Base-by-base conservation (phyloP, 2,113 vertebrate genomes). In the Addax nasomaculatus region DNA sequence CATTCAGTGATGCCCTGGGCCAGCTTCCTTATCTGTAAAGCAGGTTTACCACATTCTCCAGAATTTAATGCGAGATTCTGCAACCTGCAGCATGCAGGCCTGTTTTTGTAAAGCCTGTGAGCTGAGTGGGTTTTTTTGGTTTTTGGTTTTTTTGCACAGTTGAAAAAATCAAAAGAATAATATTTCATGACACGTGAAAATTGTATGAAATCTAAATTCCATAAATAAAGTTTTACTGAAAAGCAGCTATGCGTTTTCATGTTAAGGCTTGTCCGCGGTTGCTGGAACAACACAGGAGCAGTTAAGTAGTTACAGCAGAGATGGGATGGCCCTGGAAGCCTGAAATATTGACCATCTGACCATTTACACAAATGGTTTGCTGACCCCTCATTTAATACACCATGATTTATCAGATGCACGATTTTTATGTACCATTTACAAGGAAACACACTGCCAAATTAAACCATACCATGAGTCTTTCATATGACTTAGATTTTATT, bases 141-240 rank as follows among this genome's bases (percentile, higher is more conserved):
- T 30, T 45, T 33, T 10, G 39, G 17, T 15, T 47, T 85, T 85
- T 92, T 80, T 53, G 51, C 76, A 58, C 0, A 17, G 19, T 57
- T 89, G 60, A 47, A 43, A 70, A 92, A 39, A 53, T 36, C 58
- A 21, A 45, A 78, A 78, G 25, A 95, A 76, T 93, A 81, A 64
- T 58, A 90, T 81, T 89, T 94, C 53, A 81, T 67, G 58, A 39
- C 49, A 45, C 10, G 0, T 92, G 85, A 62, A 96, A 89, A 87
- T 87, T 78, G 55, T 17, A 49, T 58, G 57, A 85, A 95, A 93
- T 90, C n/a, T 57, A 33, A 85, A 95, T 84, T 87, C 30, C 84
- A 45, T 86, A 70, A 55, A 86, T 94, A 49, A 97, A 87, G 43
- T 39, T 33, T 21, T 17, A 85, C 45, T 70, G 62, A 64, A 83